Base-by-base conservation (phyloP, 2,888 invertebrate species). In the Platynereis dumerilii region DNA sequence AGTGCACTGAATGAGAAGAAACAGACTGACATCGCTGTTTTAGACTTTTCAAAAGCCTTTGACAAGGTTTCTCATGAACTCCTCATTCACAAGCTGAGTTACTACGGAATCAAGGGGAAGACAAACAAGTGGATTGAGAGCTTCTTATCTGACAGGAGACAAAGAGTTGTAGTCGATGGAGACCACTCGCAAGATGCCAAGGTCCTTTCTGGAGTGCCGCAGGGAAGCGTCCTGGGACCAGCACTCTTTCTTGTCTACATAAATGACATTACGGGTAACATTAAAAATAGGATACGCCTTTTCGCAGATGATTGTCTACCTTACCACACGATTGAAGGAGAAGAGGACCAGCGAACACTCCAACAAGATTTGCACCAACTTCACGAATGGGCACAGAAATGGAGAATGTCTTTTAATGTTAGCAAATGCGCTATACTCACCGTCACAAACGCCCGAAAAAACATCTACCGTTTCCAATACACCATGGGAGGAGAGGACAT, bases 351-450 rank as follows among this genome's bases (percentile, higher is more conserved):
- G 12, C 12, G 17, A 17, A 42, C 12, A 12, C 42, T 42, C 42
- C 42, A 42, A 17, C 12, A 10, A 42, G 42, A 42, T 17, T 17
- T 66, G 2, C 48, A 63, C 29, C 44, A 27, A 54, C 24, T 63
- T 12, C 63, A 26, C 42, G 12, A 15, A 27, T 63, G 63, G 55
- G 56, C 63, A 39, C 2, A 59, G 10, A 63, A 27, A 10, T 63
- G 63, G 59, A 17, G 20, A n/a, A 64, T 64, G 54, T 27, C 27
- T 10, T 64, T 67, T 54, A 58, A 65, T 22, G 57, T 61, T 1
- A 48, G 45, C 15, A 64, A 60, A 28, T 61, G 65, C 42, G 44
- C 58, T 53, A 53, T 27, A 20, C 1, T 66, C 27, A 34, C 55
- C 22, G 56, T 60, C 28, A 55, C 67, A 15, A 15, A 29, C 56